A percentile compares a stretch with the other conserved stretches of the same genome.
Conservation (phyloP, 2,113 vertebrate species). For the Pycnonotus jocosus region DNA sequence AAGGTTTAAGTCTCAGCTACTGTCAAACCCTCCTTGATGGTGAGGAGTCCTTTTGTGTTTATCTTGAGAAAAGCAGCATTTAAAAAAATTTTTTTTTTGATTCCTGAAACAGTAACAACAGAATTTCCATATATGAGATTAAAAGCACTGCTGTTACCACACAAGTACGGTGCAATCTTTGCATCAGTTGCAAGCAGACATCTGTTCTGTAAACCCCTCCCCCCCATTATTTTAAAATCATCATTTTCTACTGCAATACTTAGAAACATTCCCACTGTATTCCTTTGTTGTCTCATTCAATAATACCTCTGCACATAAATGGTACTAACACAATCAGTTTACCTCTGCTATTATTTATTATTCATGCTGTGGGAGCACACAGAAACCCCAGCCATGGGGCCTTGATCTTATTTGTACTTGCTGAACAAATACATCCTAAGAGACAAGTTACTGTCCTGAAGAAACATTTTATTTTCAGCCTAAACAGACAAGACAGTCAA, state of each 20-base stretch:
- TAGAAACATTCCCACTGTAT: not conserved
- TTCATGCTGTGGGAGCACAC: slow-evolving; percentile 26
- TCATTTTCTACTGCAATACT: not conserved
- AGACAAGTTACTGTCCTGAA: slow-evolving; percentile 32
- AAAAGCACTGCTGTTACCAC: not conserved
- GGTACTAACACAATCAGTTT: slow-evolving; percentile 9
- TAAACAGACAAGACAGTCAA: not conserved
- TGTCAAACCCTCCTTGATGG: not conserved
- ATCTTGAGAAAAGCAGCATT: not conserved
- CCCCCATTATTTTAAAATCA: not conserved
- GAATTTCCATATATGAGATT: not conserved
- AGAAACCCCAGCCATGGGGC: not conserved
- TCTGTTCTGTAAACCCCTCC: not conserved
- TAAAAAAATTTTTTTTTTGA: not conserved
- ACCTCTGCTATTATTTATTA: slow-evolving; percentile 42
- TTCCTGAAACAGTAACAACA: not conserved
- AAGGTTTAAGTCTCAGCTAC: not conserved
- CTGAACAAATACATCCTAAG: slow-evolving; percentile 33
- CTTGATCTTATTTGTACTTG: slow-evolving; percentile 54
- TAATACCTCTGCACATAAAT: not conserved
- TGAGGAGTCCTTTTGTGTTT: not conserved
- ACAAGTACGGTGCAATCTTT: not conserved
- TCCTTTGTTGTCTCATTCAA: not conserved
- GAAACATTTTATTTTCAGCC: slow-evolving; percentile 13
- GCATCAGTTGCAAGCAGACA: not conserved